Conservation (phyloP, 2,113 vertebrate species). For the Pangasianodon gigas region DNA sequence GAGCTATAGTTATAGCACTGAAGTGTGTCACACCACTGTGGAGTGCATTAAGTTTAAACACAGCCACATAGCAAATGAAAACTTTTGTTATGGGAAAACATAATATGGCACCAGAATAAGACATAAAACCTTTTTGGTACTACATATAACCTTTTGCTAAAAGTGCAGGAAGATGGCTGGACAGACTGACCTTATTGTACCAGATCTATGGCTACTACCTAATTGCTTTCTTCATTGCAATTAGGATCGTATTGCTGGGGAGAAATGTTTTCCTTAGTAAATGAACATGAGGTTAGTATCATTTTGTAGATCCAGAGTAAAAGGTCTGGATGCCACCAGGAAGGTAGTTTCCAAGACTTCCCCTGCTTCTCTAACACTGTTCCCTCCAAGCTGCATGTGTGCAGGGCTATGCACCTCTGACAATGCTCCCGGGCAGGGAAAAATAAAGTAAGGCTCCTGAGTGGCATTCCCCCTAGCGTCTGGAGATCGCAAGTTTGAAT, state of each 20-base stretch:
- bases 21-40: not conserved
- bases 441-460: not conserved
- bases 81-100: not conserved
- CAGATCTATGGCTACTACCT: not conserved
- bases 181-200: not conserved
- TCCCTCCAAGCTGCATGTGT: not conserved
- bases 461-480: not conserved
- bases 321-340: slow-evolving; percentile 7
- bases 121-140: not conserved
- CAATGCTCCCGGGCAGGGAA: not conserved
- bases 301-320: slow-evolving; percentile 25
- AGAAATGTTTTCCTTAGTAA: not conserved
- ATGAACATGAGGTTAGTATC: slow-evolving; percentile 2
- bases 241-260: not conserved
- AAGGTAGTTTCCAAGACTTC: not conserved
- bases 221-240: not conserved
- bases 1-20: not conserved
- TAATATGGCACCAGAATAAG: not conserved
- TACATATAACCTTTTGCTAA: not conserved
- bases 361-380: not conserved
- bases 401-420: not conserved
- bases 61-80: not conserved
- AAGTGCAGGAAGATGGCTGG: not conserved
- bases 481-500: not conserved
- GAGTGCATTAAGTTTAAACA: not conserved